Evolutionary conservation across 2,888 invertebrate species (phyloP).

Genomic region (Nemotelus pantherinus): DNA sequence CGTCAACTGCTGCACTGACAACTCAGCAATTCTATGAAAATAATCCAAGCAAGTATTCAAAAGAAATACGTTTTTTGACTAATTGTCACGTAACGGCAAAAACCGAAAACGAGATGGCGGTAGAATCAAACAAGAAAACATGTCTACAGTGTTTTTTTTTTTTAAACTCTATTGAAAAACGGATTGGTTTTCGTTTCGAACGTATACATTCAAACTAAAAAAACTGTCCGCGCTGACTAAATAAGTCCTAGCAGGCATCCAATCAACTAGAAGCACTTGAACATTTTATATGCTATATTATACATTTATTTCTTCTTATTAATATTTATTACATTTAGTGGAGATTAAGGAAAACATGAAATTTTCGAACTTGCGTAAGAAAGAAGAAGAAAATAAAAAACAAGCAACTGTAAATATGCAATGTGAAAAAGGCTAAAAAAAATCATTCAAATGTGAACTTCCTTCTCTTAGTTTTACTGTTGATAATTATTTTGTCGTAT

Average conservation of each 20-base stretch:
- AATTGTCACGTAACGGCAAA: no score
- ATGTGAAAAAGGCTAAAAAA: constrained; percentile 12
- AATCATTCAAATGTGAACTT: constrained; percentile 23
- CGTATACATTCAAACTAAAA: background rate
- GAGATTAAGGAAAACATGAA: constrained; percentile 28
- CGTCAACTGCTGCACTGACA: no score
- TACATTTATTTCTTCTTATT: constrained; percentile 29
- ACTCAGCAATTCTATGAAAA: no score
- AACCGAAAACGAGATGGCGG: no score
- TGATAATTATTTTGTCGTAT: background rate
- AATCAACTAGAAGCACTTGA: constrained; percentile 4
- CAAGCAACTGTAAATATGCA: constrained; percentile 29
- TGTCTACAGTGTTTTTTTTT: no score
- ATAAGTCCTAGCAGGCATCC: no score
- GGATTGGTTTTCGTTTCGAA: background rate
- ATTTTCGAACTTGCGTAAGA: constrained; percentile 1
- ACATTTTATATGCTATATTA: constrained; percentile 34
- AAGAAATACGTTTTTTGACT: no score
- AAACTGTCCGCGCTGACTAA: background rate
- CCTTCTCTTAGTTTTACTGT: constrained; percentile 30
- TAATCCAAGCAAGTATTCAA: no score
- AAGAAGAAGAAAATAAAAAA: background rate
- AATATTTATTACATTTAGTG: constrained; percentile 41
- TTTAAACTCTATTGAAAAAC: no score
- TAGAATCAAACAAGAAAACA: no score